phyloP scores from a whole-genome alignment of 2,113 vertebrate genomes.

The Hoplias malabaricus region DNA sequence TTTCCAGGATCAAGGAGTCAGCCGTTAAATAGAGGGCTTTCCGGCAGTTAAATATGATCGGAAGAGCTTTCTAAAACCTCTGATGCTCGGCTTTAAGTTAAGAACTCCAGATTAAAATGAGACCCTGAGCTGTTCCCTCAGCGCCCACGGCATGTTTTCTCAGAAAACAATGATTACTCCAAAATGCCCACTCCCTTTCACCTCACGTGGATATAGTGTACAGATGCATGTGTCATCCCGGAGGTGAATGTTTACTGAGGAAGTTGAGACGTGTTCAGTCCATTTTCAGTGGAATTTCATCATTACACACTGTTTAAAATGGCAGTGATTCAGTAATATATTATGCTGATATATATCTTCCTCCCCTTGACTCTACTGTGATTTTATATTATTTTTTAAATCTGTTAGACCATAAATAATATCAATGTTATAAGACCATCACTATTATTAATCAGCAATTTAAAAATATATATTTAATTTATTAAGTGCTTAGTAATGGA shows the following conservation, averaged over 20 bases:
- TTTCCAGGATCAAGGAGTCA: background rate
- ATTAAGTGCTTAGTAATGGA: too few species aligned
- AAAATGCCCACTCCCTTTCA: background rate
- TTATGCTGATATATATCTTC: too few species aligned
- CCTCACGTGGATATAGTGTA: background rate
- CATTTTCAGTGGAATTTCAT: background rate
- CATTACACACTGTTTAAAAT: background rate
- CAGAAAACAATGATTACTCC: background rate
- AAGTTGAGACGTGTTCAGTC: background rate
- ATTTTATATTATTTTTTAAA: too few species aligned
- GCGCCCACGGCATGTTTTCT: background rate
- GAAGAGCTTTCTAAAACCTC: background rate
- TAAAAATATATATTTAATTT: too few species aligned
- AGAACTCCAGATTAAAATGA: background rate
- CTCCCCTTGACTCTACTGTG: too few species aligned
- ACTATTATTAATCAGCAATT: too few species aligned
- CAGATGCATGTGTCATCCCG: background rate
- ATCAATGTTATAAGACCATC: too few species aligned
- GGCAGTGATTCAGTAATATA: background rate
- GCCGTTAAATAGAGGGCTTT: constrained; percentile 10
- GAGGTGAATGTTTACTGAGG: background rate
- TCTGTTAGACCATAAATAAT: too few species aligned
- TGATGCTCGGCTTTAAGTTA: background rate
- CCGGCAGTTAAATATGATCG: background rate
- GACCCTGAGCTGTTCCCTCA: background rate